These are phyloP conservation scores for Micromys minutus DNA, from an alignment of 2,113 vertebrate genomes.

Conservation along the genomic window DNA sequence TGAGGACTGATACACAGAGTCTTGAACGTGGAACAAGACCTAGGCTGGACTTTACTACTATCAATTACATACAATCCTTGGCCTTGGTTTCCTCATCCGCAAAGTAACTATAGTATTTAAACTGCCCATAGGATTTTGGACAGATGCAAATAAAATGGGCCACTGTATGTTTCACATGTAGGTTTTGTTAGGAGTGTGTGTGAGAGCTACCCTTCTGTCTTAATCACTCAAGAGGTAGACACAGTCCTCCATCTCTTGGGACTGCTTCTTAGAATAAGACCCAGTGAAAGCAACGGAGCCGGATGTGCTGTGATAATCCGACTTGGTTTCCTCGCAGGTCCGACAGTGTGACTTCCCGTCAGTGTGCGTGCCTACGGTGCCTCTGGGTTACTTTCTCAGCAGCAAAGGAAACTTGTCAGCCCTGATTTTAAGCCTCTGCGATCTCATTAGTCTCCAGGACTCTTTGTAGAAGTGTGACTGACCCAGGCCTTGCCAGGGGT, in stretches of 20 bases:
- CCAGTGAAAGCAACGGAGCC: neutral
- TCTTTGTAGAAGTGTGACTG: constrained; percentile 21
- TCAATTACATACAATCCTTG: neutral
- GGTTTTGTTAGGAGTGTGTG: neutral
- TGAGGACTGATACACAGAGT: neutral
- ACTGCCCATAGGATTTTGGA: neutral
- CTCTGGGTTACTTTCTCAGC: constrained; percentile 26
- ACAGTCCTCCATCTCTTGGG: neutral
- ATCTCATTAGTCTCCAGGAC: constrained; percentile 50
- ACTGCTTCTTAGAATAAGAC: constrained; percentile 28
- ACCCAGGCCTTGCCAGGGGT: constrained; percentile 22
- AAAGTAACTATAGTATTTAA: constrained; percentile 1
- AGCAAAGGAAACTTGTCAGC: constrained; percentile 42
- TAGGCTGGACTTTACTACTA: neutral
- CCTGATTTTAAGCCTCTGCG: constrained; percentile 55
- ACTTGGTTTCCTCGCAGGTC: neutral
- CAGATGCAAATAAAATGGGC: constrained; percentile 3
- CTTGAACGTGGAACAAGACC: neutral
- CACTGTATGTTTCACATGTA: neutral
- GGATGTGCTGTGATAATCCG: neutral
- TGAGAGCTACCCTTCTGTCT: constrained; percentile 25
- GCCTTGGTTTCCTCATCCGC: constrained; percentile 32
- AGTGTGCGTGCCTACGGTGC: neutral
- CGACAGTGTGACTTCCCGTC: neutral
- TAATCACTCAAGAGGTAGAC: constrained; percentile 13